Evolutionary conservation across 2,888 invertebrate species (phyloP), one percentile per base, ranked within the genome.

Genomic region (Oxyteleia sp.): DNA sequence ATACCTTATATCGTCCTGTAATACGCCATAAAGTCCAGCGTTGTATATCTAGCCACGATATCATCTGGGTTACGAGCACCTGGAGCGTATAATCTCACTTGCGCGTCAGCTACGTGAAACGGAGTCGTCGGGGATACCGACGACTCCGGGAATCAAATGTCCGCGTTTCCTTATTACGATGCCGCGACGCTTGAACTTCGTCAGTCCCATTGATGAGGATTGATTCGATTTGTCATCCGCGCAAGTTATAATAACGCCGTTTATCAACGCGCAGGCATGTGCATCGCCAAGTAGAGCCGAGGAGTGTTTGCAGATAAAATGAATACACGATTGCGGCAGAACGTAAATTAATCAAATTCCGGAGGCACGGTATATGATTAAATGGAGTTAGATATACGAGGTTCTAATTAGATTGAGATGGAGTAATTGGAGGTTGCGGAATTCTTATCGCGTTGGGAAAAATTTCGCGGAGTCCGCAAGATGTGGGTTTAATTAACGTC

Each of bases 61-160:
- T 92, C 90, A 91, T 91, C 91, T 91, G 88, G 91, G 89, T 90
- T 91, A 91, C 89, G 85, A 89, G 90, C 88, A 90, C 85, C 89
- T 88, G 86, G 84, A 86, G 87, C 85, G 85, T 63, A 69, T 78
- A 63, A 71, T 78, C 61, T 55, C 32, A 29, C 61, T 63, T 71
- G 51, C 74, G 63, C 76, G 53, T 61, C 68, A 82, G 76, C 76
- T 51, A 61, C 59, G 26, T 32, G 64, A 41, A 68, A 72, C 43
- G 41, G n/a, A n/a, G n/a, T n/a, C n/a, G n/a, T n/a, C n/a, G n/a
- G n/a, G n/a, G n/a, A n/a, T 51, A 66, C 59, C 66, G 59, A 26
- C 49, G 66, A 66, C 66, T 75, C 45, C 66, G 32, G 45, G 63
- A 64, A 59, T 68, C 66, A 68, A 59, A 29, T 59, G 49, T 51